phyloP scores from a whole-genome alignment of 1,140 invertebrate species.

The Formica selysi region DNA sequence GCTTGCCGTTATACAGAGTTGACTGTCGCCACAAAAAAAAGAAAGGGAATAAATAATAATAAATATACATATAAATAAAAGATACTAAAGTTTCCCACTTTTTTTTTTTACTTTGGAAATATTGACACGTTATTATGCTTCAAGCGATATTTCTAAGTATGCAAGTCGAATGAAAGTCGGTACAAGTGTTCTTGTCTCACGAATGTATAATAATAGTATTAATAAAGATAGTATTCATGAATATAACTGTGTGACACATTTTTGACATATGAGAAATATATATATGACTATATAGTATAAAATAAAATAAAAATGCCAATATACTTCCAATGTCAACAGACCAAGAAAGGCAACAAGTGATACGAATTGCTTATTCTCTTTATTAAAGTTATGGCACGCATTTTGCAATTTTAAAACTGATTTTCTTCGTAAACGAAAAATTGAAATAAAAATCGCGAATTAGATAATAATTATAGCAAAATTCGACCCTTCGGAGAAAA shows the following conservation, averaged over 20 bases:
- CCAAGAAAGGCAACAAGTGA: background rate
- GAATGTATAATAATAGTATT: background rate
- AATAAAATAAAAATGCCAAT: too few relatives aligned
- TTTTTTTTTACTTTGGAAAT: background rate
- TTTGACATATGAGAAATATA: background rate
- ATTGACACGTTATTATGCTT: background rate
- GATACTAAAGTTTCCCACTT: background rate
- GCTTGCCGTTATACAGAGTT: background rate
- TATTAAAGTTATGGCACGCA: background rate
- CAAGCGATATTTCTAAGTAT: background rate
- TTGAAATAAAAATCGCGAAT: background rate
- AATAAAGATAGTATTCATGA: background rate
- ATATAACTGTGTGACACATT: background rate
- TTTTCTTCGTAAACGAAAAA: background rate
- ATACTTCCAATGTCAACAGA: background rate
- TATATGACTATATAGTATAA: background rate
- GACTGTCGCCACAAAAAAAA: background rate
- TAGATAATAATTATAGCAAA: background rate
- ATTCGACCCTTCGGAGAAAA: background rate
- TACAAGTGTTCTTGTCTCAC: background rate
- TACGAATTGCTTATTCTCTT: background rate
- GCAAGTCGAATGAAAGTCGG: background rate
- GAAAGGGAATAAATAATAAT: too few relatives aligned
- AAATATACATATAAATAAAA: background rate
- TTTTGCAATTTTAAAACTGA: constrained; percentile 3